Base-by-base conservation (phyloP, 2,888 invertebrate species). In the Hirtodrosophila trivittata region DNA sequence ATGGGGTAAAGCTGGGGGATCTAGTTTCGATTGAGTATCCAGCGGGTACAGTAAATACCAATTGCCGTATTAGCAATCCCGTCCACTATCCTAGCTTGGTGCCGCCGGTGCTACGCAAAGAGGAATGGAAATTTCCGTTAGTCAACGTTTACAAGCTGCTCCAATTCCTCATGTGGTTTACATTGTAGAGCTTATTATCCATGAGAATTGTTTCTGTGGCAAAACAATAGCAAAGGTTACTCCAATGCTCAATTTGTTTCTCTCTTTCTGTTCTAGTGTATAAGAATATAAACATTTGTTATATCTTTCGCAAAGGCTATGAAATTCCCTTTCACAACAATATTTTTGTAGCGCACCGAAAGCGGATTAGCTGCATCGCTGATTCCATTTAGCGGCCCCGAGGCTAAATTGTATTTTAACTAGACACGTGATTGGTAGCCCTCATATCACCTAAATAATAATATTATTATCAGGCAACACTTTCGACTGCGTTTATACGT, bases 161-260 rank as follows among this genome's bases (percentile, higher is more conserved):
- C 28, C 91, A 92, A 47, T 93, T 93, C 89, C 82, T 94, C 14
- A 93, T 93, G 80, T 94, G 94, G 94, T 90, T 93, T 64, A 94
- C 94, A 14, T 89, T 93, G 66, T 94, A 92, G 89, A 64, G 10
- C 8, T 3, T 21, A 7, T 9, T 30, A 3, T 25, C 25, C 25
- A 25, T 25, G 6, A 25, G n/a, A n/a, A n/a, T n/a, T n/a, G n/a
- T n/a, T n/a, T 3, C n/a, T 30, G n/a, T 30, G 2, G 18, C n/a
- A 21, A 3, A 5, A 21, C 5, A 3, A 21, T 21, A 21, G 18
- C 18, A 21, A 5, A 2, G 5, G 5, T 3, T 21, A 21, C 18
- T 21, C 5, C 5, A 21, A 21, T 5, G 18, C 18, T 21, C 18
- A 21, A n/a, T 21, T 3, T 21, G 18, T 6, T n/a, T 30, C 14